Evolutionary conservation across 2,888 invertebrate species (phyloP).

Genomic region (Odontothrips loti): DNA sequence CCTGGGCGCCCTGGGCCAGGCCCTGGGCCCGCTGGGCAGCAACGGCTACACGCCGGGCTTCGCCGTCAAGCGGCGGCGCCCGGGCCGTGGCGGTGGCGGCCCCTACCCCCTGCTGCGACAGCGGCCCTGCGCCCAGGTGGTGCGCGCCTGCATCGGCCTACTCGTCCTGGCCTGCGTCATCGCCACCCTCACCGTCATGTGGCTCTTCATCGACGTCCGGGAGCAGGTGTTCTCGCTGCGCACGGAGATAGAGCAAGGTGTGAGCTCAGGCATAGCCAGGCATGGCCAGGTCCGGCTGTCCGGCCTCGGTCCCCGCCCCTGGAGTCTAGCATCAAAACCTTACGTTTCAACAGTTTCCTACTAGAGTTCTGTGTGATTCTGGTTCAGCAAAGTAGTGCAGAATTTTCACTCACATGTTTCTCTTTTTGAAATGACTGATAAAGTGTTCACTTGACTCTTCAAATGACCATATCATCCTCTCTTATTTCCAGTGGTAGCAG

Average conservation of each 20-base stretch:
- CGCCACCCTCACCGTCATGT: conserved; percentile 61
- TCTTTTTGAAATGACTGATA: too few species aligned
- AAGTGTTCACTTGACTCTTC: too few species aligned
- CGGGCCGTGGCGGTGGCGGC: background rate
- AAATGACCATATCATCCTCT: conserved; percentile 27
- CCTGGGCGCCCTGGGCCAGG: background rate
- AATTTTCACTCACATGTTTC: conserved; percentile 21
- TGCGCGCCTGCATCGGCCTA: conserved; percentile 58
- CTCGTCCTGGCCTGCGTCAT: conserved; percentile 60
- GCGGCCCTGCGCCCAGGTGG: conserved; percentile 42
- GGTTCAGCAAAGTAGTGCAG: background rate
- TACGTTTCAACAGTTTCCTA: too few species aligned
- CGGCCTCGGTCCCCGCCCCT: background rate
- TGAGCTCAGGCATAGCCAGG: background rate
- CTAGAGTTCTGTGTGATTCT: too few species aligned
- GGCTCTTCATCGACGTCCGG: conserved; percentile 64
- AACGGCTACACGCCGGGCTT: conserved; percentile 12
- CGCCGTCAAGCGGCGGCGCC: conserved; percentile 16
- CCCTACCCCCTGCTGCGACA: conserved; percentile 30
- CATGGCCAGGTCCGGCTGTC: conserved; percentile 21
- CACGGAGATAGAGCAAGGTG: conserved; percentile 64
- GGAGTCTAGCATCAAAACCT: too few species aligned
- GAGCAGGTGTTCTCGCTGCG: conserved; percentile 61
- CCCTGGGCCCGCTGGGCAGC: background rate
- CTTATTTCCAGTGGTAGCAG: conserved; percentile 55